Percentiles rank a stretch among this genome's conserved stretches.
Conservation (phyloP, 2,113 vertebrate species). For the Haliaeetus leucogaster region DNA sequence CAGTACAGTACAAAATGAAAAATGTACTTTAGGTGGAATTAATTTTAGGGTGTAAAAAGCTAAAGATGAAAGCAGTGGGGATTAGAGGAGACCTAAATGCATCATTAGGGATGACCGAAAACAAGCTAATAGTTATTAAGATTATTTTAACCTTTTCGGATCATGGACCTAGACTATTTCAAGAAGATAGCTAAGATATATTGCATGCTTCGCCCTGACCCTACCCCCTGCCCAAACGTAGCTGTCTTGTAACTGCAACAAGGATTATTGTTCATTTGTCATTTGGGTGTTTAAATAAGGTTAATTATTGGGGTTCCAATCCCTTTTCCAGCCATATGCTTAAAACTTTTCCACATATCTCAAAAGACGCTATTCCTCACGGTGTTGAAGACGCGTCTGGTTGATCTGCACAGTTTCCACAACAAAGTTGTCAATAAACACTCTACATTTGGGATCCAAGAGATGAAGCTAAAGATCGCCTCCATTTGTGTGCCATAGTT, state of each 20-base stretch:
- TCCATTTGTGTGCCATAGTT: conserved; percentile 15
- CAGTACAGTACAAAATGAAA: conserved; percentile 67
- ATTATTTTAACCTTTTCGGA: conserved; percentile 53
- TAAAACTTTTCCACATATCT: not conserved
- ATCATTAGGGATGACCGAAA: conserved; percentile 20
- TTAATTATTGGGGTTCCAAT: not conserved
- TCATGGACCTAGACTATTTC: not conserved
- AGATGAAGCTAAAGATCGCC: conserved; percentile 8
- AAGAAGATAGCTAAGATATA: not conserved
- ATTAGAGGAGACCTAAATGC: conserved; percentile 25
- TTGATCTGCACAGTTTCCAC: not conserved
- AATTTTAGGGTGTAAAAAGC: conserved; percentile 64
- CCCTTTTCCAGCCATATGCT: not conserved
- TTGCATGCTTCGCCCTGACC: not conserved
- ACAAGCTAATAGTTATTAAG: conserved; percentile 35
- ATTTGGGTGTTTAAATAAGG: not conserved
- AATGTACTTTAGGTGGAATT: conserved; percentile 70
- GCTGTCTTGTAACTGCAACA: not conserved
- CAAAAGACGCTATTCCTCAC: not conserved
- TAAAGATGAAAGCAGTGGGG: conserved; percentile 27
- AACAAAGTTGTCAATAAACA: conserved; percentile 37
- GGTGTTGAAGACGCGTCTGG: not conserved
- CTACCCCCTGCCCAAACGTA: not conserved
- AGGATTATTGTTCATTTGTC: not conserved
- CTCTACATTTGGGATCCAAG: not conserved